A percentile compares a stretch with the other conserved stretches of the same genome.
Evolutionary conservation across 2,797 vertebrate species (phyloP).

Genomic region (Lophotriccus pileatus): DNA sequence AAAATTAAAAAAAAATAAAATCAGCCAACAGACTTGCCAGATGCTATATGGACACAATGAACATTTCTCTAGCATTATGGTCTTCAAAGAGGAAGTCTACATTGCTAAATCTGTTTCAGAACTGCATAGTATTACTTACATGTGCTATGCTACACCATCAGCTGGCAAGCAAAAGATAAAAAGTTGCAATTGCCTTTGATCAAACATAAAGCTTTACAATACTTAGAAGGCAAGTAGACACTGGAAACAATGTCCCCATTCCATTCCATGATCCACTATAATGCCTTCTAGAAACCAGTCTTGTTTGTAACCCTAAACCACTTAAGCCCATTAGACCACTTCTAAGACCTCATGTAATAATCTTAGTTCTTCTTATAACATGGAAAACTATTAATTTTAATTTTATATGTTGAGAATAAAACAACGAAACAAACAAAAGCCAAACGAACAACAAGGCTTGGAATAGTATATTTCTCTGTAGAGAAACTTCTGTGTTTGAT

Average conservation of each 20-base stretch:
- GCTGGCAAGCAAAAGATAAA: background rate
- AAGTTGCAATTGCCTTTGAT: background rate
- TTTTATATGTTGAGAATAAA: background rate
- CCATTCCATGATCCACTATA: background rate
- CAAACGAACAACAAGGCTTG: background rate
- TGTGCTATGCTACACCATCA: background rate
- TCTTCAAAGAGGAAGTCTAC: background rate
- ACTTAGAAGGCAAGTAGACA: background rate
- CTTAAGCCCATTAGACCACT: background rate
- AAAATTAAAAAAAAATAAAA: background rate
- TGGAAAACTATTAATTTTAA: background rate
- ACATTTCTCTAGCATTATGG: background rate
- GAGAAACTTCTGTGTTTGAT: background rate
- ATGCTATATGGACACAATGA: background rate
- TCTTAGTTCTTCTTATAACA: background rate
- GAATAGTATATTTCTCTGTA: background rate
- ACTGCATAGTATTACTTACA: background rate
- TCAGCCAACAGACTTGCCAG: background rate
- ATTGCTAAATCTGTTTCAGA: slow-evolving; percentile 16
- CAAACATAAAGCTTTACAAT: background rate
- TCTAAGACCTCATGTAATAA: background rate
- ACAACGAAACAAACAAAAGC: background rate
- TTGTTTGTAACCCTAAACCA: background rate
- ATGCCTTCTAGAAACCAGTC: background rate
- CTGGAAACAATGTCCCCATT: background rate